A percentile compares a stretch with the other conserved stretches of the same genome.
These are phyloP conservation scores for Microtus obscurus DNA, from an alignment of 2,797 vertebrate genomes.

Conservation along the genomic window DNA sequence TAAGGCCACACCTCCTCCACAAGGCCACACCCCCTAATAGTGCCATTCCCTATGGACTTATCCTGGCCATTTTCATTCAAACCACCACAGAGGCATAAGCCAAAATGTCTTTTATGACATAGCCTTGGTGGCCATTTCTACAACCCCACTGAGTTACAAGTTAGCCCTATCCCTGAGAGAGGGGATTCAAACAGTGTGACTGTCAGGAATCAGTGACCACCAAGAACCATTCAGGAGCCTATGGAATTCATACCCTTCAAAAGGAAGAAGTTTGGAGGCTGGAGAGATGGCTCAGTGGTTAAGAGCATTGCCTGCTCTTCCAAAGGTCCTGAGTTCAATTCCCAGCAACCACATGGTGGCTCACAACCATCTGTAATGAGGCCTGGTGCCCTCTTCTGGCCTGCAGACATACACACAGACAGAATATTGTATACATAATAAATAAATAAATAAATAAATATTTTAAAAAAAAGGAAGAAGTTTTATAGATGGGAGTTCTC, in stretches of 20 bases:
- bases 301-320: no score
- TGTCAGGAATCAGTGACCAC: not conserved
- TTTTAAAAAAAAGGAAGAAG: not conserved
- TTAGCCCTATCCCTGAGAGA: not conserved
- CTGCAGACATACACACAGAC: no score
- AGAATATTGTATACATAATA: no score
- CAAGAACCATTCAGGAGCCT: not conserved
- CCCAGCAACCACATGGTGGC: no score
- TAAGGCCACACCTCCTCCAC: not conserved
- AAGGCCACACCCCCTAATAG: not conserved
- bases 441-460: no score
- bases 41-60: not conserved
- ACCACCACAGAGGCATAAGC: not conserved
- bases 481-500: not conserved
- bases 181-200: not conserved
- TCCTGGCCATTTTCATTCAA: not conserved
- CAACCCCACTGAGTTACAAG: not conserved
- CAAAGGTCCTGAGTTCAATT: no score
- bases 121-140: not conserved
- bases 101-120: not conserved
- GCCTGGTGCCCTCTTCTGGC: no score
- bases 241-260: no score
- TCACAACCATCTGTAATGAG: no score
- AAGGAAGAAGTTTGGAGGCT: not conserved
- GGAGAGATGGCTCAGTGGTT: no score